Evolutionary conservation across 1,140 invertebrate genomes (phyloP), one percentile per base, ranked within the genome.

Genomic region (Parasteatoda tepidariorum): DNA sequence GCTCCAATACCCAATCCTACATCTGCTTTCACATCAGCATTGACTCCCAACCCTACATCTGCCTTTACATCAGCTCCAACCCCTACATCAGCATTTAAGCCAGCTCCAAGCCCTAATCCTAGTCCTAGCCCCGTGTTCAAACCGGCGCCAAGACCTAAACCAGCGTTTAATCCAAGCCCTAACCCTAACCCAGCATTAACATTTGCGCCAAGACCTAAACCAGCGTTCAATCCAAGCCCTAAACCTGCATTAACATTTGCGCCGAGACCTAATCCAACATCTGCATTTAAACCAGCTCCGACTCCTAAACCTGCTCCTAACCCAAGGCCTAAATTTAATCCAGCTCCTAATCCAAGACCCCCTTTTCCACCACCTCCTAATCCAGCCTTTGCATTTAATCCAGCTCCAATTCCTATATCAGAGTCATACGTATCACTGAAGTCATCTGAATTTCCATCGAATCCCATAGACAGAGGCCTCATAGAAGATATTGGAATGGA

Each of bases 1-100:
- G 38, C n/a, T 31, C 55, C 71, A 28, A 55, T 55, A 34, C 59
- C 73, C 3, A 76, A 7, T 54, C 57, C 71, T n/a, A 33, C 13
- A 48, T 31, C 13, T 2, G 38, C 13, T 22, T 34, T 34, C 26
- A 62, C n/a, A 38, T 24, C 57, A 7, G 28, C 74, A n/a, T 26
- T 11, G 30, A 48, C 3, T 66, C 74, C 74, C 11, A 66, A 18
- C 34, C 74, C 74, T 9, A 22, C 38, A 54, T 48, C 33, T 48
- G 59, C 26, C 28, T 33, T 55, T 33, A 33, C 59, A 18, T 13
- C 59, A 64, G 34, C 61, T 24, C 61, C 31, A 9, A 66, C 24
- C 3, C 22, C 73, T 30, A 28, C 13, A 11, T 34, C 38, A 18
- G 11, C 15, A 38, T 34, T 33, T 3, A 61, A 2, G 2, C 28